Evolutionary conservation across 2,888 invertebrate genomes (phyloP).

Genomic region (Lepidocyrtinus sp.): DNA sequence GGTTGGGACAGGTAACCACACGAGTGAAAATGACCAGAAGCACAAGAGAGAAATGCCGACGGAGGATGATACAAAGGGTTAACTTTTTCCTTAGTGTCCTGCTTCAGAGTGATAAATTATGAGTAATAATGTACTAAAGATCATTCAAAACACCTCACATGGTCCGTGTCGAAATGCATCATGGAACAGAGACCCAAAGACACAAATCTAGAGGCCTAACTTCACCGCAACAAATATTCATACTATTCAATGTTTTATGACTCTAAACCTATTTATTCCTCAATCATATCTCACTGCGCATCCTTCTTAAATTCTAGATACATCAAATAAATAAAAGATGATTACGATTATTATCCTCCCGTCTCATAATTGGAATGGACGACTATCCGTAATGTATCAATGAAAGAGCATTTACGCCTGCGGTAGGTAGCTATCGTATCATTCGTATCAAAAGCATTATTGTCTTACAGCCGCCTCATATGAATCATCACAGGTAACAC

Average conservation of each 20-base stretch:
- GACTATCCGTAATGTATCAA: no score
- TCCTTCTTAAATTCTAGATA: neutral
- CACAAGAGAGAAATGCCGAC: neutral
- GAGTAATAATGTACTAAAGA: neutral
- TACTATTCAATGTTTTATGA: no score
- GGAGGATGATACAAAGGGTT: neutral
- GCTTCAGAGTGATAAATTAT: neutral
- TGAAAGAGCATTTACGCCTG: no score
- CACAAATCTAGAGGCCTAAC: no score
- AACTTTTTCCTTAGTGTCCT: no score
- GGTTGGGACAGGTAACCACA: neutral
- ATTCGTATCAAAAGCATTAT: no score
- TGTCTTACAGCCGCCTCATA: no score
- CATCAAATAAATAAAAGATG: slow-evolving; percentile 8
- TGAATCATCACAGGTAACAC: no score
- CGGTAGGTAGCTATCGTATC: slow-evolving; percentile 12
- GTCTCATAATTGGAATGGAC: neutral
- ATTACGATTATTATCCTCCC: neutral
- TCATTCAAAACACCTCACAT: slow-evolving; percentile 1
- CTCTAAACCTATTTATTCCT: no score
- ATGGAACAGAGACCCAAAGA: neutral
- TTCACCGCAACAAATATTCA: no score
- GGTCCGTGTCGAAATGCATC: neutral
- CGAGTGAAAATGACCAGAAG: slow-evolving; percentile 7
- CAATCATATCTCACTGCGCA: no score